These are phyloP conservation scores for Dolichallabes microphthalmus DNA, from an alignment of 2,113 vertebrate species.

Conservation along the genomic window DNA sequence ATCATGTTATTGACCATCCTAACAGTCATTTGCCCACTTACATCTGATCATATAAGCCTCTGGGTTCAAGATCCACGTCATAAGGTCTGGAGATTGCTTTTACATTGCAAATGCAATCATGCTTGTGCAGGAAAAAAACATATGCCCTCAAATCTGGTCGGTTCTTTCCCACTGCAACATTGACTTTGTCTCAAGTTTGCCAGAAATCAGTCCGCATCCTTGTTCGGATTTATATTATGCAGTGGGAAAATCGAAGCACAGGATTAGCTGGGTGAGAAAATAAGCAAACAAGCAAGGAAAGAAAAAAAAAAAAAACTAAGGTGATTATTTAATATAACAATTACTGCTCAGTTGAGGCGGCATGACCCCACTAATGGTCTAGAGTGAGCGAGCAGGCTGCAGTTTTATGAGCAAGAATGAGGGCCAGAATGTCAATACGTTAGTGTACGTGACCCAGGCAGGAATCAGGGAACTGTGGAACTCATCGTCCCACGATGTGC, in stretches of 20 bases:
- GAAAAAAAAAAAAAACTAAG: background rate
- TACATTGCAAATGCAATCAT: constrained; percentile 75
- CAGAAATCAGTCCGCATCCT: background rate
- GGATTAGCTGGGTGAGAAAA: constrained; percentile 38
- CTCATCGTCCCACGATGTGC: background rate
- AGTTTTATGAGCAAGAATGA: background rate
- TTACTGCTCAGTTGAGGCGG: constrained; percentile 32
- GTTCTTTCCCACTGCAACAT: constrained; percentile 30
- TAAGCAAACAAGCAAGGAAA: constrained; percentile 14
- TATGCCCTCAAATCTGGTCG: constrained; percentile 53
- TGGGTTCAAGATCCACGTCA: constrained; percentile 61
- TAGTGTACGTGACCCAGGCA: constrained; percentile 10
- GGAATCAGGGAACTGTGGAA: background rate
- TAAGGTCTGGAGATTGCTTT: constrained; percentile 67
- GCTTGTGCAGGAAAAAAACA: constrained; percentile 62
- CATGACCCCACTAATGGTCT: constrained; percentile 33
- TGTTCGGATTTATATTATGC: constrained; percentile 24
- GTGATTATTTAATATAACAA: constrained; percentile 46
- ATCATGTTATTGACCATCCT: constrained; percentile 67
- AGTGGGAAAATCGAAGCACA: constrained; percentile 38
- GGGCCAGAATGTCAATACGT: constrained; percentile 33
- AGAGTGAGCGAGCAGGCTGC: constrained; percentile 15
- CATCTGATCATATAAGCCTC: constrained; percentile 58
- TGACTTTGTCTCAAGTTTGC: constrained; percentile 46
- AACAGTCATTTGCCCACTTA: constrained; percentile 67